Conservation (phyloP, 2,888 invertebrate species). For the Copidosoma aretas region DNA sequence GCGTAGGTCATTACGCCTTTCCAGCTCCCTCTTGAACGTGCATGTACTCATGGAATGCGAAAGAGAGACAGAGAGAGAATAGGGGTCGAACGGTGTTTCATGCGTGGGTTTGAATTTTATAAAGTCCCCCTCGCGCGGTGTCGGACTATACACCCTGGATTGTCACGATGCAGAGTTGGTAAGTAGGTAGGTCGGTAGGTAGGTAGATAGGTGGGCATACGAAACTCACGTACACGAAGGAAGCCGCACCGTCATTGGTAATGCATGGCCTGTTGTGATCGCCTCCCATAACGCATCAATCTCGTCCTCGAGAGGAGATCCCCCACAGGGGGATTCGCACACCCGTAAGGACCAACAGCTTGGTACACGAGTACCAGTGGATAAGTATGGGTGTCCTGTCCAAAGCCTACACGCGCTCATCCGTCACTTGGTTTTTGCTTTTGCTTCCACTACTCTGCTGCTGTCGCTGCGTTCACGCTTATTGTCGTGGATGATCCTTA, state of each 20-base stretch:
- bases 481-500: constrained; percentile 12
- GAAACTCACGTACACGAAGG: constrained; percentile 29
- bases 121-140: constrained; percentile 23
- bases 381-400: not conserved
- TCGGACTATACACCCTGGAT: no score
- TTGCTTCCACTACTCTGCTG: no score
- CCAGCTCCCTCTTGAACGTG: no score
- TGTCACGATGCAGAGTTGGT: no score
- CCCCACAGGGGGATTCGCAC: not conserved
- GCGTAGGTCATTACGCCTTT: constrained; percentile 2
- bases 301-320: constrained; percentile 37
- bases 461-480: constrained; percentile 7
- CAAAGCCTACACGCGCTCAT: constrained; percentile 51
- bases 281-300: constrained; percentile 56
- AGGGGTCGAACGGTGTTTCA: constrained; percentile 4
- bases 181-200: no score
- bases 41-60: not conserved
- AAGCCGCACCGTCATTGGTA: constrained; percentile 47
- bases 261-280: constrained; percentile 55
- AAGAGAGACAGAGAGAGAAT: no score
- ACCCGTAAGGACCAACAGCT: constrained; percentile 9
- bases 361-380: constrained; percentile 12
- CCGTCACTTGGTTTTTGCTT: constrained; percentile 43
- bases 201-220: no score
- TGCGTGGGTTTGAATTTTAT: constrained; percentile 45